These are phyloP conservation scores for Dromaius novaehollandiae DNA, from an alignment of 2,113 vertebrate species.

Conservation along the genomic window DNA sequence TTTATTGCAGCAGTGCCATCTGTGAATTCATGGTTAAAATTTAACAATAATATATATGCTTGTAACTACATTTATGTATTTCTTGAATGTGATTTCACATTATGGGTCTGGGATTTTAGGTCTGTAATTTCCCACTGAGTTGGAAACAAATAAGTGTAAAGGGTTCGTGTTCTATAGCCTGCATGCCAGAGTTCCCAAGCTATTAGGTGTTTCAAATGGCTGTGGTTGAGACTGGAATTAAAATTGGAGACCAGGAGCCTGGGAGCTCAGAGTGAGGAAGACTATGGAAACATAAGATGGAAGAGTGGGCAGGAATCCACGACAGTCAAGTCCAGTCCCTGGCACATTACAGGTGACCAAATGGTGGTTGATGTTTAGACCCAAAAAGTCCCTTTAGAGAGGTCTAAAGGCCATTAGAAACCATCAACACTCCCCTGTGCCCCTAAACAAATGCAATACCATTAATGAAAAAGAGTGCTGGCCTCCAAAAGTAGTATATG, in stretches of 20 bases:
- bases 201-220: background rate
- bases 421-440: background rate
- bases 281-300: background rate
- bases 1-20: background rate
- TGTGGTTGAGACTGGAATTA: background rate
- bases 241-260: background rate
- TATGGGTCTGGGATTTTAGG: background rate
- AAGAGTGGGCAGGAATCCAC: background rate
- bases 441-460: background rate
- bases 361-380: background rate
- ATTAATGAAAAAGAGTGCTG: background rate
- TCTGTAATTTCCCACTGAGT: background rate
- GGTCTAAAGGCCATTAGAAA: background rate
- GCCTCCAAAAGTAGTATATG: background rate
- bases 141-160: background rate
- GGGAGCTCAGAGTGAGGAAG: background rate
- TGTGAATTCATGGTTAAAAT: rapidly evolving
- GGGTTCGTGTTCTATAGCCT: background rate
- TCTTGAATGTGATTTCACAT: background rate
- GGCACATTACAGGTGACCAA: background rate
- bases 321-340: background rate
- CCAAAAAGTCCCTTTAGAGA: background rate
- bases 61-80: background rate
- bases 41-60: background rate
- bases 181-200: background rate